phyloP scores from a whole-genome alignment of 2,113 vertebrate genomes.

The Nerophis ophidion region DNA sequence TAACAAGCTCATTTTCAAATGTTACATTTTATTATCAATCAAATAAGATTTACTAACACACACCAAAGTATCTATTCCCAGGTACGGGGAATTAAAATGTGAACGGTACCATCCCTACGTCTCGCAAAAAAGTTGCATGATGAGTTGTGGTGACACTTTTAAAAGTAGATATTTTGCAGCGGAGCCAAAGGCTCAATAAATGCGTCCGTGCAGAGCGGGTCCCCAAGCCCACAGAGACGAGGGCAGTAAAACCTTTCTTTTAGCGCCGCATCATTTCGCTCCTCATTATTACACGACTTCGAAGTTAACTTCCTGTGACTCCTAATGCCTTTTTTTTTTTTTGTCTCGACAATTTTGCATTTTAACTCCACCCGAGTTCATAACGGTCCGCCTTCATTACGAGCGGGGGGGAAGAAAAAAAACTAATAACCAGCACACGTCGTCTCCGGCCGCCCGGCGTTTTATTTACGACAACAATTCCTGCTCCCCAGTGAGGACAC shows the following conservation, averaged over 20 bases:
- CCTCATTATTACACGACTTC: slow-evolving; percentile 38
- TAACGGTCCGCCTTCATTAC: background rate
- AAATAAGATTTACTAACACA: too few relatives aligned
- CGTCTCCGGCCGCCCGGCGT: slow-evolving; percentile 26
- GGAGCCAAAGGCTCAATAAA: too few relatives aligned
- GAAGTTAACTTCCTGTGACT: slow-evolving; percentile 13
- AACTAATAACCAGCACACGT: slow-evolving; percentile 27
- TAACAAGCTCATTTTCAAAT: too few relatives aligned
- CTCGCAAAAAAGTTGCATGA: too few relatives aligned
- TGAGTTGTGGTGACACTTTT: too few relatives aligned
- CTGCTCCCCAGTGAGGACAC: slow-evolving; percentile 28
- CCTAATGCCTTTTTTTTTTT: slow-evolving; percentile 23
- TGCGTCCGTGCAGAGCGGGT: too few relatives aligned
- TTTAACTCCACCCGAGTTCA: background rate
- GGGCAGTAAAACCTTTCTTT: slow-evolving; percentile 2
- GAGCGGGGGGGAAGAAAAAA: background rate
- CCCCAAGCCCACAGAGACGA: slow-evolving; percentile 9
- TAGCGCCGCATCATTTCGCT: slow-evolving; percentile 18
- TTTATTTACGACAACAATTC: slow-evolving; percentile 43
- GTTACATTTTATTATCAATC: too few relatives aligned
- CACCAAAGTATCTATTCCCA: too few relatives aligned
- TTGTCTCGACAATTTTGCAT: too few relatives aligned
- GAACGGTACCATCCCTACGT: too few relatives aligned
- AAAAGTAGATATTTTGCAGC: too few relatives aligned
- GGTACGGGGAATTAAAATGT: too few relatives aligned